Base-by-base conservation (phyloP, 1,140 invertebrate genomes). In the Odontomachus brunneus region DNA sequence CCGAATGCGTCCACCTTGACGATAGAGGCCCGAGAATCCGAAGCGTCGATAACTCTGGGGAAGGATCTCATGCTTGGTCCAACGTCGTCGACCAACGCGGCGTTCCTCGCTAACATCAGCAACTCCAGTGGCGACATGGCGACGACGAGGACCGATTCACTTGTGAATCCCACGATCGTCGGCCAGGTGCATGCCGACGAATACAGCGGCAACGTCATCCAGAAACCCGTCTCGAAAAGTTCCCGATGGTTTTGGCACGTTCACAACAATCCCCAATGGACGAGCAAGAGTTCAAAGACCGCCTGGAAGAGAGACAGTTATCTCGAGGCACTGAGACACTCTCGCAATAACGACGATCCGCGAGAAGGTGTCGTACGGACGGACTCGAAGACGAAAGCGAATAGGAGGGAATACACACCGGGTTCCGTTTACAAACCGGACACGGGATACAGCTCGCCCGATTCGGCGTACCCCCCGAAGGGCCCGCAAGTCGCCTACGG, bases 321-420 rank as follows among this genome's bases (percentile, higher is more conserved):
- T 48, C 84, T 94, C 24, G 92, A 94, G 48, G 94, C 94, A 3
- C 74, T 95, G 12, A 90, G 93, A 49, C 92, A 92, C 63, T 94
- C 94, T 1, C 94, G 93, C 5, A 91, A 88, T 59, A 92, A 92
- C 82, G 93, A 93, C 29, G 92, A 94, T 71, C 33, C 88, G 3
- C 86, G 86, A 17, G 90, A 89, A 12, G 86, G 80, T 0, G 62
- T 91, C 0, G 80, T 91, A 5, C 84, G 53, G 17, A 17, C 26
- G 9, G 87, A 90, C 17, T 44, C 19, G 1, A 89, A 83, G 33
- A 65, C 84, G 0, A 87, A 88, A 5, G 59, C 69, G 1, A 57
- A 88, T 0, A 90, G 91, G 2, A 83, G 89, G 15, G 91, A 93
- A 29, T 93, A 89, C 65, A 82, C 62, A 80, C 92, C 88, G 69